Base-by-base conservation (phyloP, 2,888 invertebrate species). In the Cerastoderma edule region DNA sequence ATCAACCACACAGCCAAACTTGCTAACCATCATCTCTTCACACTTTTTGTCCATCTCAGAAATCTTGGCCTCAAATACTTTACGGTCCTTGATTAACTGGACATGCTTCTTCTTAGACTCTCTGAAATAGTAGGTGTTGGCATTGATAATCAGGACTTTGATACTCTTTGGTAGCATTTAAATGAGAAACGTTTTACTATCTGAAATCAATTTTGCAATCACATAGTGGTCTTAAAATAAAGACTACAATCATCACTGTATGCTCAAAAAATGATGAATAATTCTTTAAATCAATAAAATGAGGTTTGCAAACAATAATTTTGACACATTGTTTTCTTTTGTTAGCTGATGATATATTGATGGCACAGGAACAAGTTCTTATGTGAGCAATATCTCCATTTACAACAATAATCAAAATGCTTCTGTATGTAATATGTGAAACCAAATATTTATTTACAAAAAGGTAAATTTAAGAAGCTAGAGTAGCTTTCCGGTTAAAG, bases 1-100 rank as follows among this genome's bases (percentile, higher is more conserved):
- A 81, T 93, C 91, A 3, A 92, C 91, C 27, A 91, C 84, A 22
- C 88, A 83, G 0, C 92, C 93, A 85, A 92, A 93, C 85, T 93
- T 93, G 63, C 87, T 89, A 22, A 90, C 72, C 92, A 93, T 93
- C 91, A 91, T 89, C 74, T 88, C 83, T 69, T 92, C 88, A 75
- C 92, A 92, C 32, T 87, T 85, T 50, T 88, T 88, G 53, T 92
- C 89, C 89, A 92, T 89, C 70, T 89, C 87, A 3, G 68, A 57
- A 33, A 92, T 92, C 66, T 89, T 89, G n/a, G 84, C 74, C 67
- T 91, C 90, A 82, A 92, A 92, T 46, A 85, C 73, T 60, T 86
- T 86, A n/a, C 91, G 80, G 77, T 93, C 92, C 77, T 92, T 92
- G 64, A 92, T 91, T 50, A 93, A 84, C 76, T 92, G 89, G 0